These are phyloP conservation scores for Mormyrops boulengeri DNA, from an alignment of 2,797 vertebrate genomes.

Conservation along the genomic window DNA sequence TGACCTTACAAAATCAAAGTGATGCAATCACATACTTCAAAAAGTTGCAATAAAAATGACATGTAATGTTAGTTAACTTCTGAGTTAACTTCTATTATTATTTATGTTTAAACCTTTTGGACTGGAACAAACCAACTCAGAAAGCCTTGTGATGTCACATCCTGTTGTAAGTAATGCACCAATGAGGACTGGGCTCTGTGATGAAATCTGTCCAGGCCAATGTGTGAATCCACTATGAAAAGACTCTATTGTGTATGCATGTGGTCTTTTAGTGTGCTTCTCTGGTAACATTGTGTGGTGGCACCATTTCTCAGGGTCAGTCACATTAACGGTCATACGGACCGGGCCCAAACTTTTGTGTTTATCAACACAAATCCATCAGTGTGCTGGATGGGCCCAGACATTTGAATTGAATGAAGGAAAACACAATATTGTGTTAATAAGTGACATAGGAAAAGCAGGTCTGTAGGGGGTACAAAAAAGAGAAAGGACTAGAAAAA, in stretches of 20 bases:
- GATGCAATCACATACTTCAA: not conserved
- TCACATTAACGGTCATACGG: slow-evolving; percentile 35
- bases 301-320: slow-evolving; percentile 25
- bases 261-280: slow-evolving; percentile 5
- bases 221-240: slow-evolving; percentile 18
- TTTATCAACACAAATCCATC: slow-evolving; percentile 25
- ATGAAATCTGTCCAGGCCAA: slow-evolving; percentile 45
- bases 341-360: slow-evolving; percentile 36
- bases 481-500: not conserved
- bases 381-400: slow-evolving; percentile 38
- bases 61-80: not conserved
- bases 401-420: slow-evolving; percentile 33
- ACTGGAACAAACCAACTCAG: not conserved
- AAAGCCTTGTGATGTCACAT: not conserved
- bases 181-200: slow-evolving; percentile 34
- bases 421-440: slow-evolving; percentile 39
- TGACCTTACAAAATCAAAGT: not conserved
- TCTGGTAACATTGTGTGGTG: slow-evolving; percentile 30
- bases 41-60: not conserved
- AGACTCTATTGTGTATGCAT: slow-evolving; percentile 31
- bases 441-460: slow-evolving; percentile 32
- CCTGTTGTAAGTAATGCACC: slow-evolving; percentile 19
- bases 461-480: slow-evolving; percentile 11
- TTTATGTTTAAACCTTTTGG: not conserved
- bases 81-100: not conserved